Evolutionary conservation across 2,113 vertebrate genomes (phyloP), one percentile per base, ranked within the genome.

Genomic region (Chloroceryle aenea): DNA sequence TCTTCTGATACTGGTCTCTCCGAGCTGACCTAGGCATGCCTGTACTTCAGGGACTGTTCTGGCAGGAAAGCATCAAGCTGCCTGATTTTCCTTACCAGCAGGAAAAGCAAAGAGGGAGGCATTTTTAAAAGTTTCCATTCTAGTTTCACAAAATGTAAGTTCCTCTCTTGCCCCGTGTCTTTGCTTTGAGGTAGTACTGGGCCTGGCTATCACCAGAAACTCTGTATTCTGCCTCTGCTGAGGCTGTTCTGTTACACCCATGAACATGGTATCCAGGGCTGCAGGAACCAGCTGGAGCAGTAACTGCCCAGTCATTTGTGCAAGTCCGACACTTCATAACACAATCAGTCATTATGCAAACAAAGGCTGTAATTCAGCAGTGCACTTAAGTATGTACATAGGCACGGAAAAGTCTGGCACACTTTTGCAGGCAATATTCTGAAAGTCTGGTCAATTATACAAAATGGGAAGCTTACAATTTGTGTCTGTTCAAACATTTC

Each of bases 81-180:
- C 14, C 2, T 2, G 1, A 30, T 62, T 61, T 77, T 59, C 43
- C 10, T 40, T 26, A 23, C 7, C 22, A 56, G n/a, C 16, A 40
- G 25, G 8, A 59, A 59, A 55, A 92, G 18, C 15, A 23, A 20
- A 2, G 15, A 50, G 15, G 48, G 14, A 78, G 7, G 16, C 11
- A 42, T 13, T 72, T 66, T 8, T 34, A 38, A 76, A 67, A 52
- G 29, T 29, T 27, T 42, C 30, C 23, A n/a, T 9, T 64, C 73
- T 15, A 25, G 10, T 48, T 69, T 20, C 21, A 34, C 12, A 56
- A 58, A 79, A 36, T 0, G 0, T 7, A 10, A 0, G 1, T 20
- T 67, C 13, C 36, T 59, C 21, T 80, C 22, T 36, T 72, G 32
- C 77, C 30, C 23, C 0, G 0, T 29, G n/a, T 32, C 63, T 87